A percentile compares a stretch with the other conserved stretches of the same genome.
These are phyloP conservation scores for Madoqua kirkii DNA, from an alignment of 2,113 vertebrate species.

Conservation along the genomic window DNA sequence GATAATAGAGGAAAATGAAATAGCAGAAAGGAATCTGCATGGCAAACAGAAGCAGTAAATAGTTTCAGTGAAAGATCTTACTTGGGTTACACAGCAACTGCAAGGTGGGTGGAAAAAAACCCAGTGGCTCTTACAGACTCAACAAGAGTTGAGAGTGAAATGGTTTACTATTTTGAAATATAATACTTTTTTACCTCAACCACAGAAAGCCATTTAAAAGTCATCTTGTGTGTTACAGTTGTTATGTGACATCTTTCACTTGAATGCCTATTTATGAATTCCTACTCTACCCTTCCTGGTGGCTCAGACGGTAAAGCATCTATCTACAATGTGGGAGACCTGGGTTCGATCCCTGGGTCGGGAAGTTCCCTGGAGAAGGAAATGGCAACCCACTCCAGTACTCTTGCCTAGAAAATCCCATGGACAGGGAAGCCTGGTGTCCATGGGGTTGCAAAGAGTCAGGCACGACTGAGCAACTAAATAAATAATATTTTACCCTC, in stretches of 20 bases:
- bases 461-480: too few species aligned
- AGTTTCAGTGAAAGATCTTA: slow-evolving; percentile 57
- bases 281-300: neutral
- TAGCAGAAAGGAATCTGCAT: slow-evolving; percentile 46
- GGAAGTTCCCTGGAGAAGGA: too few species aligned
- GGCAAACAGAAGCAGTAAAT: slow-evolving; percentile 40
- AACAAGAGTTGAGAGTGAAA: slow-evolving; percentile 41
- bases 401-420: too few species aligned
- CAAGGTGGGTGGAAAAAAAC: slow-evolving; percentile 6
- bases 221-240: slow-evolving; percentile 43
- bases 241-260: slow-evolving; percentile 45
- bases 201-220: slow-evolving; percentile 58
- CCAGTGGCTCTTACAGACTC: slow-evolving; percentile 25
- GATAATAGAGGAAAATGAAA: slow-evolving; percentile 64
- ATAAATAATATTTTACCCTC: too few species aligned
- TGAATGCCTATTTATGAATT: slow-evolving; percentile 42
- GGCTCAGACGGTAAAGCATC: too few species aligned
- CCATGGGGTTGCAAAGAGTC: too few species aligned
- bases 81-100: slow-evolving; percentile 29
- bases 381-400: too few species aligned
- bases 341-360: too few species aligned
- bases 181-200: slow-evolving; percentile 44
- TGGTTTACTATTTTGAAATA: slow-evolving; percentile 61
- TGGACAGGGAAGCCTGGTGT: too few species aligned
- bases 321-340: too few species aligned